Base-by-base conservation (phyloP, 2,113 vertebrate species). In the Menidia beryllina region DNA sequence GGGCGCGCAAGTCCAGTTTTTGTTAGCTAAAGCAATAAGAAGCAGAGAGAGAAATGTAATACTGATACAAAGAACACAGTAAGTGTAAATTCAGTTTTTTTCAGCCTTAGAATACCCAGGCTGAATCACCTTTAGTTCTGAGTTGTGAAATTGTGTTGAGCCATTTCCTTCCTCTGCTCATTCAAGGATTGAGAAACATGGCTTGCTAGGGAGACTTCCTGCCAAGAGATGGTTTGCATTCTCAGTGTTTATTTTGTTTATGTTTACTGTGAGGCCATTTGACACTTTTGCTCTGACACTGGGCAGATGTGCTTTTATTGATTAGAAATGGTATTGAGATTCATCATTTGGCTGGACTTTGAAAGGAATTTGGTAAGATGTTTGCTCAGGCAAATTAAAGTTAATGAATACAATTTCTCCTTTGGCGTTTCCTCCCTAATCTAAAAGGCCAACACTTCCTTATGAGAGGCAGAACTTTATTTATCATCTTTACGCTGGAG, bases 381-480 rank as follows among this genome's bases (percentile, higher is more conserved):
- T 50, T 17, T 51, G 2, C 5, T 17, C 21, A 25, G 15, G 49
- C 53, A 36, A 10, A 13, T 36, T 11, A 55, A 36, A 25, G 30
- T 55, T 36, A 55, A 36, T n/a, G 38, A 12, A 14, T 4, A 6
- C 21, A 7, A 1, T 8, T 11, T 8, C 47, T 56, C 52, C 0
- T 36, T 27, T 14, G 54, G 30, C 20, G 34, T 39, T 14, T 68
- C 41, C 39, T 56, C 41, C 34, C 26, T 48, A 68, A 68, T 56
- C 36, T 24, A 56, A 48, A 55, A 47, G 36, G 26, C 20, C 27
- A 56, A 19, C 36, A 23, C 48, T 20, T 68, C 52, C 17, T 45
- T 45, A 19, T 45, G 5, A 45, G 41, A 19, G 41, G 15, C 10
- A 19, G 41, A 19, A n/a, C 41, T 5, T 5, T 45, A 24, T 53